Base-by-base conservation (phyloP, 92 coral and sea anemone species). In the Siderastrea siderea region DNA sequence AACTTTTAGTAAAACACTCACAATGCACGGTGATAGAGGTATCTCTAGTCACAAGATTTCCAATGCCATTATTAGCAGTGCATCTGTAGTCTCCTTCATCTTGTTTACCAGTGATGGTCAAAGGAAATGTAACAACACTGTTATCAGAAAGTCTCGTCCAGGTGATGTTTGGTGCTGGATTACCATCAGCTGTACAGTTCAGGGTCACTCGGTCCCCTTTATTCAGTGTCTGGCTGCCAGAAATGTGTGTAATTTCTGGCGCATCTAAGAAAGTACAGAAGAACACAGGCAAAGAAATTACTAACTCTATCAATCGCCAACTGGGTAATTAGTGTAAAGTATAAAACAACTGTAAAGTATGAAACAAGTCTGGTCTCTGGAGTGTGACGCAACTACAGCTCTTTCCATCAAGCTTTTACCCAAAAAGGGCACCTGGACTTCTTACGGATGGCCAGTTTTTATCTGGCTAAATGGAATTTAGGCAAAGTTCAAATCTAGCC, bases 171-270 rank as follows among this genome's bases (percentile, higher is more conserved):
- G 91, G 75, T 5, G 11, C 3, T 47, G 91, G 93, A 57, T 89
- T 75, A 7, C 93, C 93, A 53, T 84, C 73, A 0, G 90, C 86
- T 67, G 79, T 85, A 51, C 90, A 90, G 54, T 86, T 86, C 9
- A 90, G 74, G 19, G 71, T 80, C 64, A 81, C 14, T 3, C 48
- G 47, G 4, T 49, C 69, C 14, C 81, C 90, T 74, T 67, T 86
- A n/a, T 12, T 46, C 54, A 82, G 68, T 14, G 82, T 64, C 48
- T 70, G 82, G 6, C 71, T 3, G 15, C 2, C 82, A 61, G 70
- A 60, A 47, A 90, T 80, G 47, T 38, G 12, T 74, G 88, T 86
- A 54, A 71, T 62, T 55, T 76, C 17, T 43, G 93, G 84, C 26
- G 46, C 55, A 60, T 90, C 90, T 89, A 59, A 53, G 9, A 7